Base-by-base conservation (phyloP, 2,888 invertebrate species). In the Orgyia antiqua region DNA sequence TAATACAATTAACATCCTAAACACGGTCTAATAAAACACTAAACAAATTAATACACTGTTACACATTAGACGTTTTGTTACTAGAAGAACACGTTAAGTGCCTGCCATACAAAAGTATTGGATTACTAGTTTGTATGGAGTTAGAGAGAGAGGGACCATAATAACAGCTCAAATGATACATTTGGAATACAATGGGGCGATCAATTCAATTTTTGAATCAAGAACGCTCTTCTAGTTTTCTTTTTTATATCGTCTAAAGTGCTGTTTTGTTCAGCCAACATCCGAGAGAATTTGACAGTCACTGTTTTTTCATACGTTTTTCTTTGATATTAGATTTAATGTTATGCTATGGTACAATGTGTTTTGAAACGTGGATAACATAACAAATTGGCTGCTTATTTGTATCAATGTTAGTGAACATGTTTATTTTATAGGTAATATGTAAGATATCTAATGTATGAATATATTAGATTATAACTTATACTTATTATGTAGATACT, bases 171-270 rank as follows among this genome's bases (percentile, higher is more conserved):
- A 84, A 86, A 86, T 86, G 86, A 86, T 86, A 86, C 86, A 84
- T 86, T 86, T 80, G 71, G 83, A 84, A 86, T 83, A 86, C 86
- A 86, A 86, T 86, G 83, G 86, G 72, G 71, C 84, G 86, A 86
- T 86, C 86, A 84, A 86, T 86, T 84, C 84, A 83, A 86, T 84
- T 84, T 84, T 83, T 83, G 86, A 86, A 84, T 84, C 82, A 84
- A 84, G 83, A 82, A 82, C 82, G 83, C 79, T 86, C 82, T 77
- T 75, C 80, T 82, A 78, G 75, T 76, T 76, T 68, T 72, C 65
- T 76, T 78, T 72, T 76, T 73, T 74, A 55, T 75, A 71, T 73
- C 68, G 62, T 72, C 80, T 82, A 84, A 83, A 86, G 86, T 86
- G 86, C 83, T 86, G 86, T 86, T 86, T 86, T 86, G 86, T 86